These are phyloP conservation scores for Neofelis nebulosa DNA, from an alignment of 2,113 vertebrate genomes.

Conservation along the genomic window DNA sequence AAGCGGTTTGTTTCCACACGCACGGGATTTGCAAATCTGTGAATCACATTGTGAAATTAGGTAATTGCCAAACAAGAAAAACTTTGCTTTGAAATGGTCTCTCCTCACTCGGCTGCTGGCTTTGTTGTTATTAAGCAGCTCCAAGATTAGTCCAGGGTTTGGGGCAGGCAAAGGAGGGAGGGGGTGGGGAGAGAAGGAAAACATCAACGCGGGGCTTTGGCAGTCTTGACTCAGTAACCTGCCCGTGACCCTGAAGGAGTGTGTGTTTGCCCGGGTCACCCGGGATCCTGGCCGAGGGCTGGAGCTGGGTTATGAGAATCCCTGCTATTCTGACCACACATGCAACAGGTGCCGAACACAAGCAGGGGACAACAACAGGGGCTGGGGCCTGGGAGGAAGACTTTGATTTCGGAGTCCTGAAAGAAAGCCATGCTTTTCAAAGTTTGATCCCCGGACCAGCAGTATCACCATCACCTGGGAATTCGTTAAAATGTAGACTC, in stretches of 20 bases:
- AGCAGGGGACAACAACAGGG: slow-evolving; percentile 51
- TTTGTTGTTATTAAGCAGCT: slow-evolving; percentile 72
- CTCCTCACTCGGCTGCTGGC: slow-evolving; percentile 75
- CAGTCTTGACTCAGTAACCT: slow-evolving; percentile 88
- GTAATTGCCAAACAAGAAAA: slow-evolving; percentile 72
- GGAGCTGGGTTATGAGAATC: slow-evolving; percentile 81
- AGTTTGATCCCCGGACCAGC: background rate
- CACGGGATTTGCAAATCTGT: slow-evolving; percentile 79
- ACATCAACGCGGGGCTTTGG: slow-evolving; percentile 77
- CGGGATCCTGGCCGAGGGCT: slow-evolving; percentile 79
- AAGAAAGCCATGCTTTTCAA: slow-evolving; percentile 13
- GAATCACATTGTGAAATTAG: slow-evolving; percentile 78
- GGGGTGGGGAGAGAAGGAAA: slow-evolving; percentile 76
- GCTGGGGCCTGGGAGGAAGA: fast-evolving
- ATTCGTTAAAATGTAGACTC: background rate
- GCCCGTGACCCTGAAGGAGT: slow-evolving; percentile 85
- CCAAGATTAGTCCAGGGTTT: slow-evolving; percentile 59
- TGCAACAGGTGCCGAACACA: slow-evolving; percentile 85
- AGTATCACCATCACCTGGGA: background rate
- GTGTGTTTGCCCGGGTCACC: slow-evolving; percentile 85
- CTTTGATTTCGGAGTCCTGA: background rate
- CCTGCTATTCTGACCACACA: slow-evolving; percentile 83
- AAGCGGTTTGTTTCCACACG: slow-evolving; percentile 79
- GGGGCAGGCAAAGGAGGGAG: slow-evolving; percentile 64
- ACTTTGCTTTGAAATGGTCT: slow-evolving; percentile 66